Percentiles rank a stretch among this genome's conserved stretches.
Evolutionary conservation across 2,797 vertebrate species (phyloP).

Genomic region (Argya squamiceps): DNA sequence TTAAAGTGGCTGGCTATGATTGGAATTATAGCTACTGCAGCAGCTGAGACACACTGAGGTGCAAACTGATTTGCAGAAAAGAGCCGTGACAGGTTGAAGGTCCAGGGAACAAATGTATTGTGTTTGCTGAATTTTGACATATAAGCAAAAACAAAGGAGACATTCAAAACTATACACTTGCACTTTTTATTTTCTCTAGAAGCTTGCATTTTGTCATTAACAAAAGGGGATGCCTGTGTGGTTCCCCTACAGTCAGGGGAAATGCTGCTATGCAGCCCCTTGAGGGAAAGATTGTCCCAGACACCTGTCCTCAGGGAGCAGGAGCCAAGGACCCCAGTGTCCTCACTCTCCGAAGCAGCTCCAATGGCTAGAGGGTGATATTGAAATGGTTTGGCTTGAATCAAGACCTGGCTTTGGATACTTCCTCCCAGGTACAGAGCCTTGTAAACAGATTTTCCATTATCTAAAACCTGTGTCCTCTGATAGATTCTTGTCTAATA

Average conservation of each 20-base stretch:
- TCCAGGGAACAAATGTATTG: neutral
- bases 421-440: neutral
- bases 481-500: neutral
- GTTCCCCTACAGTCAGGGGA: neutral
- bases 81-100: neutral
- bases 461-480: neutral
- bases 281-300: neutral
- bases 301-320: neutral
- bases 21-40: conserved; percentile 29
- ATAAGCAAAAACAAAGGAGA: conserved; percentile 16
- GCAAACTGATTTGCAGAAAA: conserved; percentile 25
- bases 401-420: neutral
- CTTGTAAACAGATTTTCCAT: neutral
- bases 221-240: accelerated
- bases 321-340: neutral
- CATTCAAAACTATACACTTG: accelerated
- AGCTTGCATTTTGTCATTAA: neutral
- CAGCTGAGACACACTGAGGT: conserved; percentile 8
- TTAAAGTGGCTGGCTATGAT: conserved; percentile 41
- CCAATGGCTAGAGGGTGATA: neutral
- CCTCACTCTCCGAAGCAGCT: neutral
- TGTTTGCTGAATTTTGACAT: neutral
- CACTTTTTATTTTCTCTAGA: neutral
- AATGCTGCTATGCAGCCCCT: neutral
- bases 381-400: accelerated